Evolutionary conservation across 2,113 vertebrate genomes (phyloP), one percentile per base, ranked within the genome.

Genomic region (Muscicapa adusta): DNA sequence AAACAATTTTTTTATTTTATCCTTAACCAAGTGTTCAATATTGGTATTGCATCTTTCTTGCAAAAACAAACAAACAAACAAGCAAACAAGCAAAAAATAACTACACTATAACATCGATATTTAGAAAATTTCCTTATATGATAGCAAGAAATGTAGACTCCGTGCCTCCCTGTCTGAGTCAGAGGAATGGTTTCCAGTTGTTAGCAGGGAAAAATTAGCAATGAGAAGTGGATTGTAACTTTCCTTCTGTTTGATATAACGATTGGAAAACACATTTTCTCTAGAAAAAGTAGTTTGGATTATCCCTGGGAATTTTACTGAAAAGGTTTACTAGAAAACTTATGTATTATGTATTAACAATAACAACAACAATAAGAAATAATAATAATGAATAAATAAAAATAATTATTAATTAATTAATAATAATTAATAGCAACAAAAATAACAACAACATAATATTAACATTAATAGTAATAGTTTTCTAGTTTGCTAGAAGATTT

Each of bases 391-490:
- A n/a, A n/a, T n/a, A n/a, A n/a, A n/a, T n/a, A n/a, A n/a, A n/a
- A n/a, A n/a, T n/a, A n/a, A n/a, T n/a, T n/a, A n/a, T n/a, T n/a
- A n/a, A n/a, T n/a, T n/a, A 38, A 38, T 38, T 38, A 38, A 38
- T 38, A 38, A 38, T 38, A 38, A 38, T 38, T 38, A 38, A 47
- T 4, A 33, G 26, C 1, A 22, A 13, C 10, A 72, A 40, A 16
- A 18, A 29, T 1, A n/a, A 18, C 2, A 40, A 14, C 22, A n/a
- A 16, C 14, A 31, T 5, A 6, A n/a, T 5, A 40, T 4, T 4
- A 61, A 17, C 14, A 63, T 2, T 8, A 63, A 20, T 42, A 62
- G 20, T 5, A 20, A 42, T 23, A 28, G 6, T 14, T n/a, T 56
- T 47, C 29, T n/a, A 19, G 4, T 34, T 65, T 29, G 14, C 6